A percentile compares a stretch with the other conserved stretches of the same genome.
Evolutionary conservation across 1,140 invertebrate genomes (phyloP).

Genomic region (Bicyclus anynana): DNA sequence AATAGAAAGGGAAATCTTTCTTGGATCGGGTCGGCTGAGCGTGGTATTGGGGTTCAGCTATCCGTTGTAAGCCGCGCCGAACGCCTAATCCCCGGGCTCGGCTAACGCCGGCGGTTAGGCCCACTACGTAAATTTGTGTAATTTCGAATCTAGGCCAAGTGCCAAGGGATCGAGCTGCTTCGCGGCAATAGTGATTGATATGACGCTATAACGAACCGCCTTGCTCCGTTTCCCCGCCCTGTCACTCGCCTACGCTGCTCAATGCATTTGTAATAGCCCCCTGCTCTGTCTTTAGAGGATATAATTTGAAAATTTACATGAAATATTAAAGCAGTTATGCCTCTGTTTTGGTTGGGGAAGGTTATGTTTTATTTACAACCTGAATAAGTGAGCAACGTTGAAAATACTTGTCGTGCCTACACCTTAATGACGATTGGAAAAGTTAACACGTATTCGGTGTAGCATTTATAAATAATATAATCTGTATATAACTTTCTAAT

Average conservation of each 20-base stretch:
- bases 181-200: conserved; percentile 74
- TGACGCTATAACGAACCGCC: conserved; percentile 52
- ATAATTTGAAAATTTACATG: not conserved
- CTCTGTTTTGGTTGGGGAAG: not conserved
- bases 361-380: not conserved
- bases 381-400: not conserved
- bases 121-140: conserved; percentile 73
- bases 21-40: conserved; percentile 49
- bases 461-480: too few species aligned
- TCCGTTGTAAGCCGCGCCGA: conserved; percentile 58
- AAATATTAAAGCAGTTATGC: not conserved
- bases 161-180: conserved; percentile 63
- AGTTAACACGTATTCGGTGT: too few species aligned
- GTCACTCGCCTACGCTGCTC: conserved; percentile 44
- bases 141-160: conserved; percentile 74
- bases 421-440: too few species aligned
- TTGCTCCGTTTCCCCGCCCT: conserved; percentile 40
- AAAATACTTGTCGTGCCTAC: not conserved
- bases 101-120: conserved; percentile 54
- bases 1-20: conserved; percentile 32
- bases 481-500: too few species aligned
- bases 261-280: conserved; percentile 56
- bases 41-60: conserved; percentile 54
- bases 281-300: conserved; percentile 6
- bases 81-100: conserved; percentile 55